phyloP scores from a whole-genome alignment of 2,888 invertebrate species.

The Brassicogethes aeneus region DNA sequence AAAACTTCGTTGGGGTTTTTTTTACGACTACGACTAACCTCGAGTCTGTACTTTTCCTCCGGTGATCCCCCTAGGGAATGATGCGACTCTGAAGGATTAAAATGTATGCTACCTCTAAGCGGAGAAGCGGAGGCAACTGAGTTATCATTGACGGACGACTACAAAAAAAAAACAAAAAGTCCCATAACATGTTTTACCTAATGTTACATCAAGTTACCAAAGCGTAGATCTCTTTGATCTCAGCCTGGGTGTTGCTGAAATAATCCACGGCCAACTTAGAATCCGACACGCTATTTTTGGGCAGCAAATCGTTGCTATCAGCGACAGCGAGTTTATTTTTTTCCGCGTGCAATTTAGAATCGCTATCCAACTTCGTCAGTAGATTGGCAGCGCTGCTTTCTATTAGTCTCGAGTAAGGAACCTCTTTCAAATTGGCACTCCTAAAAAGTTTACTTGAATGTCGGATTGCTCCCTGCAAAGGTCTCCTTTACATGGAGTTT shows the following conservation, averaged over 20 bases:
- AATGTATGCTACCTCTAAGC: constrained; percentile 22
- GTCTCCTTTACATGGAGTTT: too few species aligned
- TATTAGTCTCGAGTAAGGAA: constrained; percentile 72
- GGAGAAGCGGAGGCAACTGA: constrained; percentile 11
- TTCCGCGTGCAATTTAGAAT: constrained; percentile 57
- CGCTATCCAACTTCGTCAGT: constrained; percentile 56
- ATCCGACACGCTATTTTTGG: constrained; percentile 79
- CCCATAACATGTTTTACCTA: constrained; percentile 2
- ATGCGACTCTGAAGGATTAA: constrained; percentile 58
- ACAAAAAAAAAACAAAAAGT: constrained; percentile 12
- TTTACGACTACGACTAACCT: too few species aligned
- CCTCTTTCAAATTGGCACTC: constrained; percentile 44
- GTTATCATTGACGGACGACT: constrained; percentile 23
- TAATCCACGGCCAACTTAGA: constrained; percentile 76
- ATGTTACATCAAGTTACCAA: not conserved
- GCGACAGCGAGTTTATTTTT: constrained; percentile 36
- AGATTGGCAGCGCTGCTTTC: constrained; percentile 51
- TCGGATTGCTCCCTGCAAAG: too few species aligned
- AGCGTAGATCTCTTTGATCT: not conserved
- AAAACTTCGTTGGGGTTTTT: too few species aligned
- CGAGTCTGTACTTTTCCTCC: not conserved
- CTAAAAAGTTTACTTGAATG: too few species aligned
- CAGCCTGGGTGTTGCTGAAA: constrained; percentile 31
- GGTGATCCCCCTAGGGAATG: constrained; percentile 53
- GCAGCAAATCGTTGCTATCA: constrained; percentile 42